Evolutionary conservation across 2,113 vertebrate genomes (phyloP).

Genomic region (Taxidea taxus): DNA sequence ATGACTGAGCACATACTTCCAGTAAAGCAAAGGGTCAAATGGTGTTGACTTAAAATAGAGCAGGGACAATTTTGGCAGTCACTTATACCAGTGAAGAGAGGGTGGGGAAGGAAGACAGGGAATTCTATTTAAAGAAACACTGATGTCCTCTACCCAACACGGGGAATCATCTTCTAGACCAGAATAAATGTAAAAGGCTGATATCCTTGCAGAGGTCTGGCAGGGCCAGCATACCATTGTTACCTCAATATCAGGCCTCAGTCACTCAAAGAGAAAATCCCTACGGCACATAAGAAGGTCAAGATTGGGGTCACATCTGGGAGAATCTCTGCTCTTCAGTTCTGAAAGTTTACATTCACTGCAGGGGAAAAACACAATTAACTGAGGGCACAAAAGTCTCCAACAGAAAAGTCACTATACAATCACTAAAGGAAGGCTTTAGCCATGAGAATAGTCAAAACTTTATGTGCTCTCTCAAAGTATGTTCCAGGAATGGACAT

Average conservation of each 20-base stretch:
- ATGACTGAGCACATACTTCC: slow-evolving; percentile 17
- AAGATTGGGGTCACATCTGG: not conserved
- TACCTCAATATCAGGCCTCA: not conserved
- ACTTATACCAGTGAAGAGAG: slow-evolving; percentile 21
- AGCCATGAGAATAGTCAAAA: not conserved
- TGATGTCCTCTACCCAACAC: not conserved
- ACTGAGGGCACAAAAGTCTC: not conserved
- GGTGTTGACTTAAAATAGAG: slow-evolving; percentile 49
- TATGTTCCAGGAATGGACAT: not conserved
- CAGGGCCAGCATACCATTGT: slow-evolving; percentile 35
- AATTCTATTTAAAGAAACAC: slow-evolving; percentile 59
- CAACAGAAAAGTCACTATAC: not conserved
- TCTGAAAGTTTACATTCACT: slow-evolving; percentile 33
- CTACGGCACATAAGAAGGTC: not conserved
- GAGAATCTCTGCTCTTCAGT: slow-evolving; percentile 8
- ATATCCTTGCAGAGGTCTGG: not conserved
- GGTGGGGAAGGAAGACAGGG: not conserved
- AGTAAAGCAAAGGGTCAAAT: slow-evolving; percentile 29
- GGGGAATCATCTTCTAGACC: not conserved
- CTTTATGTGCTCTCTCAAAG: not conserved
- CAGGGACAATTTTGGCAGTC: slow-evolving; percentile 13
- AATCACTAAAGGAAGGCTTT: not conserved
- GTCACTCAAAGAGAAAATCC: slow-evolving; percentile 37
- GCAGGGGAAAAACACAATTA: not conserved
- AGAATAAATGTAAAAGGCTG: slow-evolving; percentile 11